Evolutionary conservation across 2,888 invertebrate genomes (phyloP), one percentile per base, ranked within the genome.

Genomic region (Stenchaetothrips biformis): DNA sequence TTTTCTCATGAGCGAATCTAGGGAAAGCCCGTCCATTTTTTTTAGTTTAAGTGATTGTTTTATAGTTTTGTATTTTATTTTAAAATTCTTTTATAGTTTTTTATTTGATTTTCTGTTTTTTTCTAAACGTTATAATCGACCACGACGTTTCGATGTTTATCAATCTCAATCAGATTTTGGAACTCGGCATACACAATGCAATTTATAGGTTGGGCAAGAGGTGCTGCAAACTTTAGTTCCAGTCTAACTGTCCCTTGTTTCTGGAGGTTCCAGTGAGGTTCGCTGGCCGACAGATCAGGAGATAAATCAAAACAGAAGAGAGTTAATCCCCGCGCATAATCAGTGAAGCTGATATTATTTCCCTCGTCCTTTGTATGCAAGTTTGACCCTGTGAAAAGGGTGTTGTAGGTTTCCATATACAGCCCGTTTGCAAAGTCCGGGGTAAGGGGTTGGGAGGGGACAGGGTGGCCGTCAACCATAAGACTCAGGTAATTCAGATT

Each of bases 91-190:
- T n/a, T n/a, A n/a, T n/a, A 37, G 4, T 37, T 37, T 37, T 37
- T 1, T 37, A 37, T 37, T 37, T 37, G 37, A 4, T 37, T 37
- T 37, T 37, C 1, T 37, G 1, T 1, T 37, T 37, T 37, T 37
- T 37, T 79, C 62, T 82, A 82, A 25, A 79, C 79, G 79, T 74
- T 79, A 78, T 77, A 84, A 80, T 83, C 83, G 8, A 81, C 80
- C n/a, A 81, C 82, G 7, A 84, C 81, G 79, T 83, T 82, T 9
- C 84, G 80, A 6, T 82, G 78, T 53, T 83, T 79, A 77, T 84
- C 84, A 8, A 85, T 84, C 81, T 85, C 84, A 18, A 85, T 80
- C 13, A 85, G 78, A 81, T 84, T 85, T 74, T 85, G 84, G 77
- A 83, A 85, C 80, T 85, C 85, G 0, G 83, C 83, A 79, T 85